A percentile compares a stretch with the other conserved stretches of the same genome.
These are phyloP conservation scores for Heliothis subflexa DNA, from an alignment of 1,140 invertebrate species.

Conservation along the genomic window DNA sequence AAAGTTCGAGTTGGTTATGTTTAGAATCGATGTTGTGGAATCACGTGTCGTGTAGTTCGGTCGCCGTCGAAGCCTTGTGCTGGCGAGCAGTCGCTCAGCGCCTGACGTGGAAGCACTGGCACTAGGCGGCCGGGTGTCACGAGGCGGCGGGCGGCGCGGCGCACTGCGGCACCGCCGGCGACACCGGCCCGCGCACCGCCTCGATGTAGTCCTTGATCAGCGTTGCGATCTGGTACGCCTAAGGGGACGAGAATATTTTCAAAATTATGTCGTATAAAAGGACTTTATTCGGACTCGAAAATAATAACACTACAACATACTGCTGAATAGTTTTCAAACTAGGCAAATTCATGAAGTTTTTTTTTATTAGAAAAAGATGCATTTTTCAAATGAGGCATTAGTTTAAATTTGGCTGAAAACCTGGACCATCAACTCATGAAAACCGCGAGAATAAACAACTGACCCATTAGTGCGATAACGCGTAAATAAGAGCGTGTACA, in stretches of 20 bases:
- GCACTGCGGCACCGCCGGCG: slow-evolving; percentile 71
- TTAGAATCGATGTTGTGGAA: slow-evolving; percentile 10
- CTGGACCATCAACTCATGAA: no score
- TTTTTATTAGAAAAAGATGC: no score
- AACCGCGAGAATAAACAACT: no score
- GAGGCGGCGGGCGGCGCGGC: slow-evolving; percentile 58
- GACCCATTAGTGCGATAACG: no score
- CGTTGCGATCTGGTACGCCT: slow-evolving; percentile 97
- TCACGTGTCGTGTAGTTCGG: slow-evolving; percentile 13
- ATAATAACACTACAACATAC: no score
- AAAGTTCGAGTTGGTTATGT: slow-evolving; percentile 3
- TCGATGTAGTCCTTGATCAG: slow-evolving; percentile 97
- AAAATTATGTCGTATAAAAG: neutral
- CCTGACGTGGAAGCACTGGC: slow-evolving; percentile 84
- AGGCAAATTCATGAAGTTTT: no score
- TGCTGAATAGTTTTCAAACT: no score
- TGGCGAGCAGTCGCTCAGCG: slow-evolving; percentile 54
- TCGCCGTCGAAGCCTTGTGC: slow-evolving; percentile 31
- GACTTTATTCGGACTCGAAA: no score
- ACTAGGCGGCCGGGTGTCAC: slow-evolving; percentile 82
- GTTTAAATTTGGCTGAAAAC: no score
- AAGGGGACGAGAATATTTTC: slow-evolving; percentile 40
- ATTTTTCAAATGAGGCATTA: no score
- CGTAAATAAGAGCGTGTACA: no score
- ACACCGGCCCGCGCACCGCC: slow-evolving; percentile 88